phyloP scores from a whole-genome alignment of 2,113 vertebrate genomes.

The Boleophthalmus pectinirostris region DNA sequence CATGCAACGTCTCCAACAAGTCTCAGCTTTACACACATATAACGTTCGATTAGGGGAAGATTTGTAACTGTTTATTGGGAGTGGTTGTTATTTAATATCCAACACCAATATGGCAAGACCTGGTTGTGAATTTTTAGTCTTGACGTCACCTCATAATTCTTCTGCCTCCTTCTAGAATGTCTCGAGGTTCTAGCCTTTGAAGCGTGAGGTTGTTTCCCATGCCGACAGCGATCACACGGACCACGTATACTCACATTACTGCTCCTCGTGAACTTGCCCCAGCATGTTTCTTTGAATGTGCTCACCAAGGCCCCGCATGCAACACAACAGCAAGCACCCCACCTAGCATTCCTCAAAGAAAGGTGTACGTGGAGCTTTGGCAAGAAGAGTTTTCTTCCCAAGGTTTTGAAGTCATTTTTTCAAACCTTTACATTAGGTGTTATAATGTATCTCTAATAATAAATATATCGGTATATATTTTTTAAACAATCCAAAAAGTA shows the following conservation, averaged over 20 bases:
- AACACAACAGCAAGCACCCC: constrained; percentile 40
- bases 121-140: constrained; percentile 46
- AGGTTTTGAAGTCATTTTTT: not conserved
- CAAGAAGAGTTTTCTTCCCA: constrained; percentile 22
- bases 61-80: constrained; percentile 17
- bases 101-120: constrained; percentile 17
- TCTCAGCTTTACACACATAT: not conserved
- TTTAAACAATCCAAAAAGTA: too few relatives aligned
- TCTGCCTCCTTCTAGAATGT: constrained; percentile 11
- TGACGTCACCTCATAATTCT: constrained; percentile 25
- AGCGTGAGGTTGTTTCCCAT: constrained; percentile 30
- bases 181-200: constrained; percentile 33
- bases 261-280: constrained; percentile 49
- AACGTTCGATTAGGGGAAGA: constrained; percentile 1
- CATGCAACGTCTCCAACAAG: not conserved
- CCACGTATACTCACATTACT: constrained; percentile 59
- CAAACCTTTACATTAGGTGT: not conserved
- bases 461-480: too few relatives aligned
- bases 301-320: constrained; percentile 24
- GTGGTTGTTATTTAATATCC: constrained; percentile 20
- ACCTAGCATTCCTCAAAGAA: constrained; percentile 49
- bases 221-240: constrained; percentile 25
- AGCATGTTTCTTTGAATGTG: constrained; percentile 60
- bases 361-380: constrained; percentile 42
- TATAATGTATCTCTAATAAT: too few relatives aligned